Conservation (phyloP, 2,113 vertebrate species). For the Cyprinus carpio region DNA sequence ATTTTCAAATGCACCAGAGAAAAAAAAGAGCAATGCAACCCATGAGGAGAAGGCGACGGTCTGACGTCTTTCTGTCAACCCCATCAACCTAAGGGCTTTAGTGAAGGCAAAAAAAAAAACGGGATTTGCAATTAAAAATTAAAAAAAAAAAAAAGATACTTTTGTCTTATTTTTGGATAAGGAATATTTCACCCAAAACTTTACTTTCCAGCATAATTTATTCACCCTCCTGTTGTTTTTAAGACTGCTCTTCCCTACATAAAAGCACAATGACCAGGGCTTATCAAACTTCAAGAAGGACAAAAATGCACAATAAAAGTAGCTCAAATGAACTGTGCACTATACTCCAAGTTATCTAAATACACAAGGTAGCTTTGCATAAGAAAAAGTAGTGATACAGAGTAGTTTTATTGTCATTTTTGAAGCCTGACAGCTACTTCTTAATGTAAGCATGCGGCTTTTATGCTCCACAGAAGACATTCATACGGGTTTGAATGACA, state of each 20-base stretch:
- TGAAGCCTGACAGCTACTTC: not conserved
- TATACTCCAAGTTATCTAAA: not conserved
- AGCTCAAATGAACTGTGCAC: not conserved
- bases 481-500: not conserved
- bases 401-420: not conserved
- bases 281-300: not conserved
- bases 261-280: not conserved
- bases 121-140: constrained; percentile 1
- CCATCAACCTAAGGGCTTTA: constrained; percentile 13
- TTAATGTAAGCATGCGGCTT: not conserved
- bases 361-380: not conserved
- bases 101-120: not conserved
- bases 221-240: not conserved
- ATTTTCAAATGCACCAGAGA: constrained; percentile 59
- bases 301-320: not conserved
- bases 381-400: not conserved
- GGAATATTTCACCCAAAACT: not conserved
- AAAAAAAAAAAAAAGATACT: no score
- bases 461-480: not conserved
- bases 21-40: constrained; percentile 34
- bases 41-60: constrained; percentile 15
- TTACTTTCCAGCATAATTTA: not conserved
- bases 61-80: constrained; percentile 5
- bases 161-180: not conserved
- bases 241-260: not conserved